Evolutionary conservation across 1,140 invertebrate species (phyloP).

Genomic region (Camponotus pennsylvanicus): DNA sequence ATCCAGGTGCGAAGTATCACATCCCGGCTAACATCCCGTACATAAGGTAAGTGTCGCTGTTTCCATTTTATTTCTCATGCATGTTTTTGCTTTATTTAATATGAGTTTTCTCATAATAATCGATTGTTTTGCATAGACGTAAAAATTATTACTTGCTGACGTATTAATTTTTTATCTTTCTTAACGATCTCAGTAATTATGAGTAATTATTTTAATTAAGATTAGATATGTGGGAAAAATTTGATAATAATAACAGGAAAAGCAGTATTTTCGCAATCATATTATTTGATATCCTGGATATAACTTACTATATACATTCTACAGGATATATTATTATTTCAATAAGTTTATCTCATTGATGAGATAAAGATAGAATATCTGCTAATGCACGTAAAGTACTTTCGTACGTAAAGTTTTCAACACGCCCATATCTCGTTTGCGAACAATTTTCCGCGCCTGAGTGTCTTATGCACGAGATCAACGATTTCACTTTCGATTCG

Average conservation of each 20-base stretch:
- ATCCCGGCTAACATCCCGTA: conserved; percentile 96
- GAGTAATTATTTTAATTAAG: neutral
- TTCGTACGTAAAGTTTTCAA: conserved; percentile 41
- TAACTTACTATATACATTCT: neutral
- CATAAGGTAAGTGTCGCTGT: conserved; percentile 91
- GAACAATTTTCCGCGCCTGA: conserved; percentile 26
- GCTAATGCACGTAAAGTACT: conserved; percentile 7
- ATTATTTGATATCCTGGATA: neutral
- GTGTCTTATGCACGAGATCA: conserved; percentile 6
- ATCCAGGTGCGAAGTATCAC: conserved; percentile 96
- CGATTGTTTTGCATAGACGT: neutral
- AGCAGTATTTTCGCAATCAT: neutral
- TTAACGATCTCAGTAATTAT: neutral
- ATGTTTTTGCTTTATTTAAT: neutral
- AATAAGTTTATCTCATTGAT: conserved; percentile 18
- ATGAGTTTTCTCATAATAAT: neutral
- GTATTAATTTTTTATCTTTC: neutral
- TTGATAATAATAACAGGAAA: neutral
- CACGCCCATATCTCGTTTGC: conserved; percentile 25
- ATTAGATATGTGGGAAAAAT: neutral
- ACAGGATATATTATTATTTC: neutral
- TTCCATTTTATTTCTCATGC: neutral
- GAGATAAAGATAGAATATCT: conserved; percentile 15
- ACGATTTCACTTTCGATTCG: conserved; percentile 57
- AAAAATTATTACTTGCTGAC: neutral